Conservation (phyloP, 2,888 invertebrate species). For the Gastracanthus pulcherrimus region DNA sequence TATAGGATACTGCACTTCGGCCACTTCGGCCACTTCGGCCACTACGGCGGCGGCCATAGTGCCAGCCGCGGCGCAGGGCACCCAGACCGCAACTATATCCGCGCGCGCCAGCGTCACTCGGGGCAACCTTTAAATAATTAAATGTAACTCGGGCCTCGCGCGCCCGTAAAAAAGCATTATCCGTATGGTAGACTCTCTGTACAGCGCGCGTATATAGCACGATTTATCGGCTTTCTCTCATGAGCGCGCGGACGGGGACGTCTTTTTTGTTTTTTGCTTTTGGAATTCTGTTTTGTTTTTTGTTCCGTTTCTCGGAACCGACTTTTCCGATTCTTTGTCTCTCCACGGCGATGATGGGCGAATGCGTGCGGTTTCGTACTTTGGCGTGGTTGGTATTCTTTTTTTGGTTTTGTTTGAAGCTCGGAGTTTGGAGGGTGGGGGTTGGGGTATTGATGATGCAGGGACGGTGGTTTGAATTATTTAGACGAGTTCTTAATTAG, state of each 20-base stretch:
- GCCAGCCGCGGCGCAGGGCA: constrained; percentile 56
- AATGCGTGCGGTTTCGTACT: constrained; percentile 56
- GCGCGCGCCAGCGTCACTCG: constrained; percentile 66
- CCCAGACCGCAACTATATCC: constrained; percentile 73
- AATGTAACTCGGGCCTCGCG: constrained; percentile 67
- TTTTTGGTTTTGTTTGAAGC: constrained; percentile 23
- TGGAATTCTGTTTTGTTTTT: constrained; percentile 1
- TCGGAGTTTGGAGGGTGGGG: neutral
- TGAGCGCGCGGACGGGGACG: too few relatives aligned
- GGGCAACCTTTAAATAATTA: constrained; percentile 76
- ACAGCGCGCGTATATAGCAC: neutral
- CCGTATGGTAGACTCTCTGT: neutral
- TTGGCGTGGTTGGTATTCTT: constrained; percentile 52
- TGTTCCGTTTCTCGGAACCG: neutral
- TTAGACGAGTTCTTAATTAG: neutral
- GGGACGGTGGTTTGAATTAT: neutral
- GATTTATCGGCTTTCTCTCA: constrained; percentile 52
- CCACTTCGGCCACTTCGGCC: neutral
- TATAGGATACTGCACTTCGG: too few relatives aligned
- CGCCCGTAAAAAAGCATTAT: constrained; percentile 49
- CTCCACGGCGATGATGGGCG: constrained; percentile 22
- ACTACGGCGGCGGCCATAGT: constrained; percentile 38
- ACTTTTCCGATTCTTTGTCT: constrained; percentile 45
- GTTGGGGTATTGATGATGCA: neutral
- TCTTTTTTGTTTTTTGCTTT: too few relatives aligned